phyloP scores from a whole-genome alignment of 1,140 invertebrate species.

The Ridgeia piscesae region DNA sequence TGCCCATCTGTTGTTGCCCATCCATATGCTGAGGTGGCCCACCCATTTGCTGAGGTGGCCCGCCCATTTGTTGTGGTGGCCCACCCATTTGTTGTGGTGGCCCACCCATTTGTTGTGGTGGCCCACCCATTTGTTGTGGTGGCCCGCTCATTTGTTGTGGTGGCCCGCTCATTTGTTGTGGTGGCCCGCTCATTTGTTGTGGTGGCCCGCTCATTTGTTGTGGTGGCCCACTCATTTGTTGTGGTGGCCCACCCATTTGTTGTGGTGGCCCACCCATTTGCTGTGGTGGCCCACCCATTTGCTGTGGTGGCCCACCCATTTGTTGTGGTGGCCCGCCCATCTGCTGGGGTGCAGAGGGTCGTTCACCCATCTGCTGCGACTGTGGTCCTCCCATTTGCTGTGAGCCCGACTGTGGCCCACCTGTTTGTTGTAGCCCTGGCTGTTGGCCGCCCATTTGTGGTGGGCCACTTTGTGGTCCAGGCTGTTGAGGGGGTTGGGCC shows the following conservation, averaged over 20 bases:
- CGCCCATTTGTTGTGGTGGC: neutral
- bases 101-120: constrained; percentile 11
- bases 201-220: constrained; percentile 22
- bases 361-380: neutral
- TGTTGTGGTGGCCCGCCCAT: neutral
- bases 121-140: neutral
- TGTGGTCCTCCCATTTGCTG: neutral
- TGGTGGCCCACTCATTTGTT: constrained; percentile 16
- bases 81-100: constrained; percentile 17
- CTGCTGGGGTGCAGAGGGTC: neutral
- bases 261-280: neutral
- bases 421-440: neutral
- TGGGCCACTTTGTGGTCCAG: neutral
- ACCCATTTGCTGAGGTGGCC: neutral
- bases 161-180: neutral
- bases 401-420: neutral
- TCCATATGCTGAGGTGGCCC: constrained; percentile 8
- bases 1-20: constrained; percentile 12
- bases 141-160: neutral
- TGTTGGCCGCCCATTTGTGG: too few relatives aligned
- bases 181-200: constrained; percentile 18
- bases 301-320: neutral
- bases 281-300: constrained; percentile 11
- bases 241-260: neutral
- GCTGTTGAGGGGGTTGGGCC: neutral